Evolutionary conservation across 1,140 invertebrate species (phyloP).

Genomic region (Babylonia areolata): DNA sequence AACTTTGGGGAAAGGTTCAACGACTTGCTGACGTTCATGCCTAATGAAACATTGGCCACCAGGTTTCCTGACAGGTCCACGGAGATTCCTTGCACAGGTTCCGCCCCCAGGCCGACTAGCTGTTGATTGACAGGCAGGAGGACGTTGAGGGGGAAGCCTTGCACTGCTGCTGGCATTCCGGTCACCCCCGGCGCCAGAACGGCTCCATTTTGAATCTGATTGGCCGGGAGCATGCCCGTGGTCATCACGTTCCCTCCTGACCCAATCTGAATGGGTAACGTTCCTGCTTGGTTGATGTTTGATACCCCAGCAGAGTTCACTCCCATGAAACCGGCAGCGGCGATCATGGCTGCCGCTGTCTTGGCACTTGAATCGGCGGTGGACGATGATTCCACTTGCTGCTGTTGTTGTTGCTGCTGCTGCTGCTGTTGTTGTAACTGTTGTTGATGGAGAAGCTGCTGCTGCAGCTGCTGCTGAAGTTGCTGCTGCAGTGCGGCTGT

Average conservation of each 20-base stretch:
- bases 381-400: not conserved
- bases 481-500: conserved; percentile 27
- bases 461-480: conserved; percentile 16
- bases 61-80: conserved; percentile 32
- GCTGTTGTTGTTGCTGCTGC: not conserved
- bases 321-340: conserved; percentile 18
- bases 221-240: conserved; percentile 7
- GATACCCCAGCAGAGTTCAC: not conserved
- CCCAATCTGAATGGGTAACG: not conserved
- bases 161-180: not conserved
- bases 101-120: conserved; percentile 21
- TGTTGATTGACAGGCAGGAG: conserved; percentile 40
- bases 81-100: conserved; percentile 20
- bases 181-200: not conserved
- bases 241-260: not conserved
- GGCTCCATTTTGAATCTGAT: not conserved
- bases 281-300: conserved; percentile 20
- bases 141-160: conserved; percentile 42
- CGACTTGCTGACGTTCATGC: conserved; percentile 9
- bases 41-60: conserved; percentile 24
- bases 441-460: conserved; percentile 12
- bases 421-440: conserved; percentile 20
- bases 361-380: not conserved
- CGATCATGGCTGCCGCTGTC: conserved; percentile 8
- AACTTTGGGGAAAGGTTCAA: conserved; percentile 28